Conservation (phyloP, 2,888 invertebrate species). For the Chromoteleia sp. region DNA sequence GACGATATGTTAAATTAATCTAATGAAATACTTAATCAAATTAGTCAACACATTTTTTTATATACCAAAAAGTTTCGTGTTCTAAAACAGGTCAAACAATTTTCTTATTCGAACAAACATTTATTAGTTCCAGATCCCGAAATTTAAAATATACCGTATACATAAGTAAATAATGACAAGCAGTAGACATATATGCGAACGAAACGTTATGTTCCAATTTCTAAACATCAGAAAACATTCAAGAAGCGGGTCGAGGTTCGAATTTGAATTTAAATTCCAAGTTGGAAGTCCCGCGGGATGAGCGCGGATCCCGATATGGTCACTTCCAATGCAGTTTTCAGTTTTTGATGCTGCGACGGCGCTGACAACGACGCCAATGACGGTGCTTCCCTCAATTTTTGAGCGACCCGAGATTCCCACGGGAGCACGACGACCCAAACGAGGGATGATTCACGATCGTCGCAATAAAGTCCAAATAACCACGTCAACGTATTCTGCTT, state of each 20-base stretch:
- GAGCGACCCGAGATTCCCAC: constrained; percentile 75
- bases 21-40: no score
- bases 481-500: constrained; percentile 78
- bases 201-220: constrained; percentile 77
- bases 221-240: constrained; percentile 73
- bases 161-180: neutral
- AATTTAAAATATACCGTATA: neutral
- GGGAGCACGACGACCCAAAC: constrained; percentile 76
- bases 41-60: no score
- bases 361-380: constrained; percentile 70
- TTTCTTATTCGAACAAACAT: no score
- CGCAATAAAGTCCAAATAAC: constrained; percentile 80
- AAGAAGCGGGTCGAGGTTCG: constrained; percentile 67
- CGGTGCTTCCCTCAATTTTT: constrained; percentile 83
- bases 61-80: no score
- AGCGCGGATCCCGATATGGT: constrained; percentile 81
- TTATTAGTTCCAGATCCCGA: no score
- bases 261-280: constrained; percentile 84
- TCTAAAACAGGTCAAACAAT: no score
- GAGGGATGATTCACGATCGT: constrained; percentile 74
- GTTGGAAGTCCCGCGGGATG: constrained; percentile 74
- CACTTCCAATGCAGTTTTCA: constrained; percentile 83
- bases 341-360: constrained; percentile 71
- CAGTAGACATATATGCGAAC: constrained; percentile 58
- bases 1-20: no score